Conservation (phyloP, 2,797 vertebrate species). For the Hozukius guyotensis region DNA sequence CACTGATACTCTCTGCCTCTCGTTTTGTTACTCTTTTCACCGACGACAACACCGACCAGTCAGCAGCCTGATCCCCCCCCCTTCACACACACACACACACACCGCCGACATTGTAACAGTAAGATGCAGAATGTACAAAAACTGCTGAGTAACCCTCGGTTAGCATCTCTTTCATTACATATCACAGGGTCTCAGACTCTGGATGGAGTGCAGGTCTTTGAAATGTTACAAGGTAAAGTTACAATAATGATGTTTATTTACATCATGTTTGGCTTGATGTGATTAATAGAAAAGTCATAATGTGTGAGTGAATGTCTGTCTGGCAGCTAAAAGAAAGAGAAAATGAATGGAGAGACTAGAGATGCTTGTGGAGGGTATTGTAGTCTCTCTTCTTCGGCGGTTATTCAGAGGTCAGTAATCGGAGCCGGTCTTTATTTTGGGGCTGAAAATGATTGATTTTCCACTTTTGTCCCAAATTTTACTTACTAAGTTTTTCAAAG, state of each 20-base stretch:
- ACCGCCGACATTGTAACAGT: slow-evolving; percentile 40
- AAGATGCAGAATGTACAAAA: slow-evolving; percentile 64
- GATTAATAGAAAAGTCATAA: background rate
- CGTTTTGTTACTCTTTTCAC: background rate
- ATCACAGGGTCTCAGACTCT: background rate
- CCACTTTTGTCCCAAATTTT: background rate
- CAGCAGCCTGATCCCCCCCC: background rate
- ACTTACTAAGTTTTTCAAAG: background rate
- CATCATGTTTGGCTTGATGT: background rate
- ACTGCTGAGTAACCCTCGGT: slow-evolving; percentile 60
- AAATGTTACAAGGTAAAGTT: background rate
- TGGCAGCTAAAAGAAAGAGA: background rate
- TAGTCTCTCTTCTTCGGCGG: background rate
- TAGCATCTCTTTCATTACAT: background rate
- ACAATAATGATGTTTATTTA: background rate
- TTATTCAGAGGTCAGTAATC: slow-evolving; percentile 16
- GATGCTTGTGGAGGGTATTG: background rate
- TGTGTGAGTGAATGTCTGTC: background rate
- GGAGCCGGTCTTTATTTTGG: slow-evolving; percentile 11
- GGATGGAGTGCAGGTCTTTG: background rate
- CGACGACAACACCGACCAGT: background rate
- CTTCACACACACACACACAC: background rate
- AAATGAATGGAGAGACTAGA: background rate
- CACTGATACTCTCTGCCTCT: background rate
- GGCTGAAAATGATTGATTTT: slow-evolving; percentile 26